Percentiles rank a stretch among this genome's conserved stretches.
Conservation (phyloP, 2,888 invertebrate genomes). For the Leucophenga montana region DNA sequence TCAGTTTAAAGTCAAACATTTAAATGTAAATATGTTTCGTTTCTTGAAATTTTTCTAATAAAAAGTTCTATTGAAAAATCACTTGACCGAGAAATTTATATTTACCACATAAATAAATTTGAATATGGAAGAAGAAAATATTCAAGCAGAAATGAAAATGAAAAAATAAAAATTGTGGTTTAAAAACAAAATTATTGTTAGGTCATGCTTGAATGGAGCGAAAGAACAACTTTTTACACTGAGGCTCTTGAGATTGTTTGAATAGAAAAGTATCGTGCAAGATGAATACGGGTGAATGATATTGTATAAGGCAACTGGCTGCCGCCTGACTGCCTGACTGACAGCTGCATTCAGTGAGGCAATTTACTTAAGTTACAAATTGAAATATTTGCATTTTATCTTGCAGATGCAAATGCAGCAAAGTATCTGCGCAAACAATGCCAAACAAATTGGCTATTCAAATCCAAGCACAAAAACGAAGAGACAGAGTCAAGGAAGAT, state of each 20-base stretch:
- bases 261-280: background rate
- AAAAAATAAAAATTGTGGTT: background rate
- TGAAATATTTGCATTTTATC: constrained; percentile 71
- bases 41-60: too few relatives aligned
- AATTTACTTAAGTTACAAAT: constrained; percentile 70
- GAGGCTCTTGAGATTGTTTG: background rate
- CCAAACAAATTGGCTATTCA: constrained; percentile 69
- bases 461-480: constrained; percentile 55
- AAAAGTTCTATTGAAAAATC: background rate
- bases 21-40: too few relatives aligned
- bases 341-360: constrained; percentile 69
- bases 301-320: background rate
- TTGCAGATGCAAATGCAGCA: constrained; percentile 62
- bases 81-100: constrained; percentile 35
- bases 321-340: constrained; percentile 52
- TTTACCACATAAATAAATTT: constrained; percentile 50
- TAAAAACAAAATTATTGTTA: background rate
- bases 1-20: too few relatives aligned
- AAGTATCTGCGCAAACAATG: constrained; percentile 64
- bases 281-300: too few relatives aligned
- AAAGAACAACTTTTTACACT: background rate
- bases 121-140: constrained; percentile 10
- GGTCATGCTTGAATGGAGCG: constrained; percentile 15
- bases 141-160: constrained; percentile 11
- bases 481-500: background rate